Conservation (phyloP, 2,113 vertebrate species). For the Vulpes vulpes region DNA sequence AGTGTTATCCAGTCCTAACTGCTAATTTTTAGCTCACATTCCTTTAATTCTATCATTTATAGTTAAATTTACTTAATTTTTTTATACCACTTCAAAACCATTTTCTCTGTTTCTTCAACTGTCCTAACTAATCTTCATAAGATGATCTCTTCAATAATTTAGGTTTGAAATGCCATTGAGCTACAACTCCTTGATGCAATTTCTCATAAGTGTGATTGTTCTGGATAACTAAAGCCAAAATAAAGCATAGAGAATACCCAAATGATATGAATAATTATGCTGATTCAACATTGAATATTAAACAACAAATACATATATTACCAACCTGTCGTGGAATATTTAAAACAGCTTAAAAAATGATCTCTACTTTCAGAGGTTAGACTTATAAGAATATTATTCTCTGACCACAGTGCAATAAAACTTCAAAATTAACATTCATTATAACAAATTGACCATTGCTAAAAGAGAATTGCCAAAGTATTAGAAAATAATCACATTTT, state of each 20-base stretch:
- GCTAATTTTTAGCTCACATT: not conserved
- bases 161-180: not conserved
- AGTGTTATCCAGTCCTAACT: not conserved
- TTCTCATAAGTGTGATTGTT: not conserved
- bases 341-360: not conserved
- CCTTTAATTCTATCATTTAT: not conserved
- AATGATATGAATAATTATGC: not conserved
- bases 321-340: not conserved
- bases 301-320: not conserved
- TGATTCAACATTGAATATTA: not conserved
- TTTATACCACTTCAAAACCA: not conserved
- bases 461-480: constrained; percentile 35
- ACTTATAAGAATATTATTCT: not conserved
- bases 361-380: not conserved
- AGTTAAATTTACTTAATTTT: not conserved
- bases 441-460: not conserved
- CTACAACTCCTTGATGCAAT: not conserved
- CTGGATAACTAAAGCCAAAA: not conserved
- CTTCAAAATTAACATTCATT: not conserved
- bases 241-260: not conserved
- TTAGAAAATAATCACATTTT: not conserved
- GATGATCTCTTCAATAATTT: not conserved
- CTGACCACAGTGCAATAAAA: not conserved
- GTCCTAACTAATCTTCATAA: not conserved
- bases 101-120: not conserved